These are phyloP conservation scores for Anthopleura sola DNA, from an alignment of 64 coral and sea anemone genomes.

Conservation along the genomic window DNA sequence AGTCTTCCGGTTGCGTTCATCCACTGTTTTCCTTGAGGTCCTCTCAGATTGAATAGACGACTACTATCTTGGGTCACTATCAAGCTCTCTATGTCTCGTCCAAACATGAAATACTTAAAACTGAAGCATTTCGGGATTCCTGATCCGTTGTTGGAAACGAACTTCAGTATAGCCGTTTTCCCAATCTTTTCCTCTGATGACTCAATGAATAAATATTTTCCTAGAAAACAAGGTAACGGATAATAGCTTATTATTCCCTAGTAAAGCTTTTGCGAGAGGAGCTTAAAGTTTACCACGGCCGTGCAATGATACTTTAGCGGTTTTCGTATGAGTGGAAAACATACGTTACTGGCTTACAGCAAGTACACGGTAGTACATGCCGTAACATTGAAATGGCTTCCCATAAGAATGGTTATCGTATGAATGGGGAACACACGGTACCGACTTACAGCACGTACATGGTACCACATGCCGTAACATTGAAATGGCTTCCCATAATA, in stretches of 20 bases:
- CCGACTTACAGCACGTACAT: no score
- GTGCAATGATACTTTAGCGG: no score
- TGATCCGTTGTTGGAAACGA: neutral
- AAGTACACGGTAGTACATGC: neutral
- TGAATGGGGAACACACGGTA: no score
- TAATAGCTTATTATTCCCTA: no score
- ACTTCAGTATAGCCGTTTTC: neutral
- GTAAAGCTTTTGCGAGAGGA: no score
- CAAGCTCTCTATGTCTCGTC: neutral
- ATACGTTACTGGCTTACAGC: no score
- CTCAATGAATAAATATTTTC: neutral
- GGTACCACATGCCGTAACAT: neutral
- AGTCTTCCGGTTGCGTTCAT: neutral
- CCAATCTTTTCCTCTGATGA: neutral
- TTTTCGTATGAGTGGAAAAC: no score
- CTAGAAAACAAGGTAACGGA: neutral
- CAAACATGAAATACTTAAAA: slow-evolving; percentile 9
- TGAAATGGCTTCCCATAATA: neutral
- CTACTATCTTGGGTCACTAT: neutral
- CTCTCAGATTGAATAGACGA: neutral
- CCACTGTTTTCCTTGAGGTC: neutral
- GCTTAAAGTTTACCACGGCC: no score
- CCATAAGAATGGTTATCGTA: neutral
- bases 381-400: neutral
- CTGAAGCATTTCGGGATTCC: neutral